Percentiles rank a stretch among this genome's conserved stretches.
Evolutionary conservation across 2,888 invertebrate genomes (phyloP).

Genomic region (Erannis defoliaria): DNA sequence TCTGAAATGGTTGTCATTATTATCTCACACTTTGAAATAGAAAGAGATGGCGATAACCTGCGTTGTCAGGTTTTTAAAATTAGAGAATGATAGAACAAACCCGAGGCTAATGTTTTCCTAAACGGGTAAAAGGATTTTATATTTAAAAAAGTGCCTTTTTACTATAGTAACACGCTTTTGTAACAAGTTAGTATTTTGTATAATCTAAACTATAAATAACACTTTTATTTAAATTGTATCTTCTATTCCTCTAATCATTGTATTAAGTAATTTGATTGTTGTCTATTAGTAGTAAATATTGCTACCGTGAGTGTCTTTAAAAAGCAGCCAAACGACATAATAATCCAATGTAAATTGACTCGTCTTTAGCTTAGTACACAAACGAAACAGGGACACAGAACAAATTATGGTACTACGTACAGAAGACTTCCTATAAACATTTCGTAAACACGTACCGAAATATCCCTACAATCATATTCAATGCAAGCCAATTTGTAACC

Average conservation of each 20-base stretch:
- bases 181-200: constrained; percentile 21
- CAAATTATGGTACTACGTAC: no score
- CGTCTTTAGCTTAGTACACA: no score
- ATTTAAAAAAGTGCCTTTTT: constrained; percentile 32
- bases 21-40: not conserved
- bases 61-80: not conserved
- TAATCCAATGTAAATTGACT: no score
- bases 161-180: constrained; percentile 30
- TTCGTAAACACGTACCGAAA: no score
- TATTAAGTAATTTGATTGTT: constrained; percentile 12
- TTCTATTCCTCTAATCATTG: constrained; percentile 12
- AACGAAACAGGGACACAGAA: no score
- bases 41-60: not conserved
- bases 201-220: constrained; percentile 8
- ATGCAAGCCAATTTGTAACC: no score
- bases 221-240: constrained; percentile 9
- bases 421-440: no score
- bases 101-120: not conserved
- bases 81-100: not conserved
- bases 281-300: constrained; percentile 2
- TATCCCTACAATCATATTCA: no score
- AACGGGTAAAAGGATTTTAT: not conserved
- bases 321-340: not conserved
- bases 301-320: not conserved
- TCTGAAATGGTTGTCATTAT: not conserved